These are phyloP conservation scores for Phenacoccus solenopsis DNA, from an alignment of 1,140 invertebrate species.

Conservation along the genomic window DNA sequence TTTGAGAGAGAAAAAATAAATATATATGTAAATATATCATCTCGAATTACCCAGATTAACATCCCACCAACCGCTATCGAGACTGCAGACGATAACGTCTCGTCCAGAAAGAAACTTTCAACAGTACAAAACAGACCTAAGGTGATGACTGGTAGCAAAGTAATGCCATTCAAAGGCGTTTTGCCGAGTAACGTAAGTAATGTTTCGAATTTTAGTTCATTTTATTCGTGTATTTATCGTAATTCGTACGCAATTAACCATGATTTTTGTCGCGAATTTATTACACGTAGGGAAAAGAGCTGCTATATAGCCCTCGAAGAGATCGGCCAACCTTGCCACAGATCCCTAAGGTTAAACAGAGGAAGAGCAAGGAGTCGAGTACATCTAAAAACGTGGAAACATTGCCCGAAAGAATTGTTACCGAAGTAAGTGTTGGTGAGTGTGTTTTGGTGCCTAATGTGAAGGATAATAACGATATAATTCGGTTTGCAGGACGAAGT, in stretches of 20 bases:
- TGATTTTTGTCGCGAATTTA: no score
- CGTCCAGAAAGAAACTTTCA: background rate
- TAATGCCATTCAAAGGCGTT: background rate
- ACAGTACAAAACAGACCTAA: background rate
- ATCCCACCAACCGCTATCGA: background rate
- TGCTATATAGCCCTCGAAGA: no score
- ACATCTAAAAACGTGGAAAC: background rate
- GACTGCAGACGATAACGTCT: background rate
- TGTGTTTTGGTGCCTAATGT: no score
- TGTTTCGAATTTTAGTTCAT: no score
- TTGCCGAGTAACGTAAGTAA: background rate
- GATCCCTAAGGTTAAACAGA: background rate
- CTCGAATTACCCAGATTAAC: background rate
- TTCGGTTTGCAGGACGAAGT: background rate
- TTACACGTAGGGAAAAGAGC: no score
- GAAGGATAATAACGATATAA: no score
- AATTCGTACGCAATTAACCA: no score
- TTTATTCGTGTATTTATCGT: no score
- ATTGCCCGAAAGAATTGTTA: background rate
- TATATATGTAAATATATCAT: background rate
- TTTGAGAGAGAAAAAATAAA: background rate
- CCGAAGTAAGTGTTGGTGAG: background rate
- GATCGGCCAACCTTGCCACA: no score
- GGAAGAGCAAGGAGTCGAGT: background rate
- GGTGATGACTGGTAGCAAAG: background rate